Evolutionary conservation across 2,113 vertebrate genomes (phyloP), one percentile per base, ranked within the genome.

Genomic region (Seriola aureovittata): DNA sequence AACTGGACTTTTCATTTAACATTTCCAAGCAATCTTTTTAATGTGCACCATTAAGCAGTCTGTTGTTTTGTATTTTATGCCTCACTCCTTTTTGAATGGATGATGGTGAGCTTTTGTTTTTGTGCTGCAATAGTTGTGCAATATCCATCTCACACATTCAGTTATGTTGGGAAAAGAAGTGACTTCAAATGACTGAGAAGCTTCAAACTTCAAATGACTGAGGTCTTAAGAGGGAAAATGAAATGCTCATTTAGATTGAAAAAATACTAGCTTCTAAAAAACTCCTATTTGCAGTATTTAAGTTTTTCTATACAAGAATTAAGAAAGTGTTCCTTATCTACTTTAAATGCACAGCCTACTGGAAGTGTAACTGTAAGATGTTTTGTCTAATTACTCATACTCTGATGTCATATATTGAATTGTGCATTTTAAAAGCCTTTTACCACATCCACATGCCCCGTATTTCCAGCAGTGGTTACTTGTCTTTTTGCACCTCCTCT

Each of bases 11-110:
- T 85, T 71, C 40, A 32, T 75, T 80, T 78, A 65, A 78, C 75
- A 88, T 80, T 81, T 81, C 52, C 55, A 55, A 84, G 36, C 64
- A 82, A 75, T 84, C 64, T 36, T 6, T 81, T 84, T 75, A 82
- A 76, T 79, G 66, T 63, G 14, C 48, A 23, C 67, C 12, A 57
- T 83, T 65, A 78, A 83, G 66, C 58, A 71, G 38, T 76, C n/a
- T 57, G 42, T 34, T 81, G 46, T 76, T 78, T 73, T 52, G 40
- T 62, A 54, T 66, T 86, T 81, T 71, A 66, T 75, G n/a, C 42
- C 46, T 58, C 23, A 17, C 23, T 82, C 40, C 10, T 1, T 29
- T 81, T 82, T 69, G 70, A 75, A 68, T 68, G 63, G 75, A 64
- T 21, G 52, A 50, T 21, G 57, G 13, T 10, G 13, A 42, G 63